These are phyloP conservation scores for Geotrupes spiniger DNA, from an alignment of 2,888 invertebrate genomes.

Conservation along the genomic window DNA sequence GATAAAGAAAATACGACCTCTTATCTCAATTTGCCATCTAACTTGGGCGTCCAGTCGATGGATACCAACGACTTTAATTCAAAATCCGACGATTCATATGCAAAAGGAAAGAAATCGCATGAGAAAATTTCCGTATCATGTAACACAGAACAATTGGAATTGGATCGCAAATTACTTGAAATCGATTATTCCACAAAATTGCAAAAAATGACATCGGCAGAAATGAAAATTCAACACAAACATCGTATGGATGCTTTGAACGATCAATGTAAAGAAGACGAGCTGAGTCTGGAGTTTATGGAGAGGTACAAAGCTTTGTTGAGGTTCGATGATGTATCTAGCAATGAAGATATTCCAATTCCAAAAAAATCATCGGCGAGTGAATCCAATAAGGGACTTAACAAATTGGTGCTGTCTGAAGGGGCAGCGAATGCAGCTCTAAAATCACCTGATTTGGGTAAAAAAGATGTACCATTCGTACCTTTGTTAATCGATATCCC, in stretches of 20 bases:
- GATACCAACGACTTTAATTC: not conserved
- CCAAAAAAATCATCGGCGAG: slow-evolving; percentile 6
- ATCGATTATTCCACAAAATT: slow-evolving; percentile 39
- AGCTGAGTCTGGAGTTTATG: slow-evolving; percentile 15
- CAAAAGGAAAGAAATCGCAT: slow-evolving; percentile 10
- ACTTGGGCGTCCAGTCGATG: slow-evolving; percentile 5
- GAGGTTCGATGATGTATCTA: slow-evolving; percentile 10
- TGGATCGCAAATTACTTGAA: slow-evolving; percentile 34
- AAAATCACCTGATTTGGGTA: not conserved
- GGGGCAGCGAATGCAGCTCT: not conserved
- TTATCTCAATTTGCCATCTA: slow-evolving; percentile 39
- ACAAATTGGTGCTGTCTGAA: not conserved
- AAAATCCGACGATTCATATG: not conserved
- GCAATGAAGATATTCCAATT: slow-evolving; percentile 7
- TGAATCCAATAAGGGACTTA: not conserved
- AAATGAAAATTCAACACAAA: slow-evolving; percentile 15
- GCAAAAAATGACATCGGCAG: slow-evolving; percentile 27
- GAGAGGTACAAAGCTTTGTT: slow-evolving; percentile 9
- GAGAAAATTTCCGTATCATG: slow-evolving; percentile 22
- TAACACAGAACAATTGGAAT: slow-evolving; percentile 31
- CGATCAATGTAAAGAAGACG: not conserved
- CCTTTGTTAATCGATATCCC: slow-evolving; percentile 47
- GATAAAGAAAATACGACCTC: slow-evolving; percentile 40
- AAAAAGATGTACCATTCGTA: slow-evolving; percentile 31
- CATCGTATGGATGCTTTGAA: not conserved